Conservation (phyloP, 2,113 vertebrate species). For the Amphiprion ocellaris region DNA sequence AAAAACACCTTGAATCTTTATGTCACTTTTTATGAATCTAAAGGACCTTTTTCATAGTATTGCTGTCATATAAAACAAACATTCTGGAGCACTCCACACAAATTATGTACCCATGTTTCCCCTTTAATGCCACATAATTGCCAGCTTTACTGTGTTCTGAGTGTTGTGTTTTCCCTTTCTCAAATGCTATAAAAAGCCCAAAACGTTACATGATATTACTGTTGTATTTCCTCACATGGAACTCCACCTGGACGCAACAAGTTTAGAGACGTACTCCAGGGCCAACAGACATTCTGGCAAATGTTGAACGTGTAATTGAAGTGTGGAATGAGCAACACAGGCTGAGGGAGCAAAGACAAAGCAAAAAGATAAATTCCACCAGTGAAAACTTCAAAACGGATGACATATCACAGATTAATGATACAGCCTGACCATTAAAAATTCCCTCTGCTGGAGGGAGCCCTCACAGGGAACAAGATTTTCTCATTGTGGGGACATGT, state of each 20-base stretch:
- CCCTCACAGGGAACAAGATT: conserved; percentile 7
- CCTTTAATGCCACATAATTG: neutral
- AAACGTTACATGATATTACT: neutral
- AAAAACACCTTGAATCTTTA: no score
- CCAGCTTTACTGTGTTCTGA: neutral
- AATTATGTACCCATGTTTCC: no score
- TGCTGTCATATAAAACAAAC: no score
- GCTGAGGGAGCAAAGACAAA: neutral
- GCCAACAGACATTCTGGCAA: neutral
- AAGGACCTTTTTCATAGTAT: no score
- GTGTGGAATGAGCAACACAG: neutral
- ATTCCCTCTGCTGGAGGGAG: conserved; percentile 24
- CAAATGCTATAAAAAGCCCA: neutral
- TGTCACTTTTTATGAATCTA: no score
- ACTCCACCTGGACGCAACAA: neutral
- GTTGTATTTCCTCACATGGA: neutral
- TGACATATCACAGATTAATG: conserved; percentile 34
- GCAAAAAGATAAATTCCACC: conserved; percentile 19
- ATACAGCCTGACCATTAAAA: conserved; percentile 11
- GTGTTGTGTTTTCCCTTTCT: neutral
- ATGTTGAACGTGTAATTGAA: neutral
- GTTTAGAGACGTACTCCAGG: neutral
- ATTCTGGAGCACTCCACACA: no score
- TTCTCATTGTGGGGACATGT: conserved; percentile 37
- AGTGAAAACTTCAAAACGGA: neutral